Conservation (phyloP, 2,113 vertebrate genomes). For the Micronycteris hirsuta region DNA sequence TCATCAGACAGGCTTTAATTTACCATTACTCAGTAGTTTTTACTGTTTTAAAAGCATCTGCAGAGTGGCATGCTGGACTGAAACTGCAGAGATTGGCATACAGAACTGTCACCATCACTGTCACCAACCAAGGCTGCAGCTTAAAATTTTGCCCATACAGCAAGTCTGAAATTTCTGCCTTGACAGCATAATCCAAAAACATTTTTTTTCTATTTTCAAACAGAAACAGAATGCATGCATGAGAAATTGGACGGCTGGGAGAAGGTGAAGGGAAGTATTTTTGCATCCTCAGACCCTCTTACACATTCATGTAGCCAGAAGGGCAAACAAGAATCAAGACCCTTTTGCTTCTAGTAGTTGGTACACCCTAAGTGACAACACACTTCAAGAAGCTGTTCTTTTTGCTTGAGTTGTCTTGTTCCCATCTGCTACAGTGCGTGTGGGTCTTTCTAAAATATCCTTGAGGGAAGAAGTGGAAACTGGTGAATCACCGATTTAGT, state of each 20-base stretch:
- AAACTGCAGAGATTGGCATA: constrained; percentile 19
- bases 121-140: constrained; percentile 25
- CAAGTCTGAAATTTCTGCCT: constrained; percentile 48
- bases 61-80: not conserved
- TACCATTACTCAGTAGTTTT: constrained; percentile 39
- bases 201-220: not conserved
- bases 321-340: not conserved
- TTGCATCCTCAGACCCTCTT: not conserved
- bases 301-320: not conserved
- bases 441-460: constrained; percentile 21
- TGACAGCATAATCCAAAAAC: constrained; percentile 32
- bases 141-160: constrained; percentile 57
- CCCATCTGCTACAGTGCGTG: not conserved
- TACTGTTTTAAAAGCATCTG: constrained; percentile 32
- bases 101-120: constrained; percentile 2
- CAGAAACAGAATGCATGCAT: not conserved
- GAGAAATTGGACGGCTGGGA: not conserved
- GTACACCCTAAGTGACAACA: not conserved
- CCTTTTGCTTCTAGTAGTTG: not conserved
- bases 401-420: not conserved
- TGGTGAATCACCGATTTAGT: constrained; percentile 56
- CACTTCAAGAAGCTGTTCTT: not conserved
- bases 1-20: constrained; percentile 51
- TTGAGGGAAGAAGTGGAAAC: not conserved
- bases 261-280: not conserved